Percentiles rank a stretch among this genome's conserved stretches.
Conservation (phyloP, 2,113 vertebrate genomes). For the Castor canadensis region DNA sequence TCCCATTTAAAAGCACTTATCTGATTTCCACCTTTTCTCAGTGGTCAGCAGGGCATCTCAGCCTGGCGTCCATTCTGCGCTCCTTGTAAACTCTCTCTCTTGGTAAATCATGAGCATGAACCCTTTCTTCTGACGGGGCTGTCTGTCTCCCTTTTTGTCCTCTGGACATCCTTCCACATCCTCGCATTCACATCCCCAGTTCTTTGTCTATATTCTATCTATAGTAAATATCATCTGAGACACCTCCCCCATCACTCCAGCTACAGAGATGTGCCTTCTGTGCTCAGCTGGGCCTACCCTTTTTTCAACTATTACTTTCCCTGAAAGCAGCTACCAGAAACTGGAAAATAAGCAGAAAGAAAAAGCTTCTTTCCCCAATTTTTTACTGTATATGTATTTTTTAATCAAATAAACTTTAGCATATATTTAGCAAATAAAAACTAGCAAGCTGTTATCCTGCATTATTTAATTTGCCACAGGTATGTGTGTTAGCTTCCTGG, state of each 20-base stretch:
- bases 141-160: background rate
- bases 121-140: background rate
- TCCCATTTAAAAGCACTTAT: background rate
- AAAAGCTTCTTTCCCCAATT: background rate
- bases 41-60: background rate
- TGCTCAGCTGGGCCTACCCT: background rate
- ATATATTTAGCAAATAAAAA: slow-evolving; percentile 20
- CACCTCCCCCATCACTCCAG: background rate
- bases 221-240: background rate
- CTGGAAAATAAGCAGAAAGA: background rate
- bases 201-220: background rate
- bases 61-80: background rate
- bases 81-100: background rate
- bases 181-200: fast-evolving
- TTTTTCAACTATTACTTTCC: background rate
- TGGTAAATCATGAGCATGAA: background rate
- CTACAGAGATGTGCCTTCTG: background rate
- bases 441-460: background rate
- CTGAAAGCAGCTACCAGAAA: background rate
- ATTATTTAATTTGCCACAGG: background rate
- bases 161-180: background rate
- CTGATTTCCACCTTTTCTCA: background rate
- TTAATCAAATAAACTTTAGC: slow-evolving; percentile 9
- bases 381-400: background rate
- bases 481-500: background rate